These are phyloP conservation scores for Crambe crambe DNA, from an alignment of 37 sponge, comb jelly and placozoan species.

Conservation along the genomic window DNA sequence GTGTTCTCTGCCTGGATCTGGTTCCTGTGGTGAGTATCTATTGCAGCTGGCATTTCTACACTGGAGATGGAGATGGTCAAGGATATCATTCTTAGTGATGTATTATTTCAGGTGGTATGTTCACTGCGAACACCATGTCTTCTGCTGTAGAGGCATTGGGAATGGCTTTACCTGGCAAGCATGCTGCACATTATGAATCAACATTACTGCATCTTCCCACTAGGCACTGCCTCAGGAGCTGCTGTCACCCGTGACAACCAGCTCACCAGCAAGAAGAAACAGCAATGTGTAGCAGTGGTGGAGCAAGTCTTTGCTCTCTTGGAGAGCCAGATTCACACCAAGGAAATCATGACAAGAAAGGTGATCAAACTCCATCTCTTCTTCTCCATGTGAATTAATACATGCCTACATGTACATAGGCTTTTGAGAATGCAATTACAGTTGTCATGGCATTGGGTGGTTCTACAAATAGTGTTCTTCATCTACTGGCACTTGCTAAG, in stretches of 20 bases:
- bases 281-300: slow-evolving; percentile 51
- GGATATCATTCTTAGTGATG: too few species aligned
- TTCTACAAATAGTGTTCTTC: slow-evolving; percentile 76
- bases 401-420: too few species aligned
- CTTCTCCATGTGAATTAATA: too few species aligned
- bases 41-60: background rate
- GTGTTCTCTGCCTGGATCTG: slow-evolving; percentile 72
- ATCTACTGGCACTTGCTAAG: slow-evolving; percentile 71
- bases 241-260: slow-evolving; percentile 62
- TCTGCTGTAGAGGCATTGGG: slow-evolving; percentile 72
- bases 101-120: slow-evolving; percentile 83
- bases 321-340: slow-evolving; percentile 23
- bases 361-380: too few species aligned
- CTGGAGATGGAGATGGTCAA: too few species aligned
- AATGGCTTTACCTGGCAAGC: slow-evolving; percentile 66
- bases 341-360: slow-evolving; percentile 73
- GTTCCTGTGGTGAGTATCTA: slow-evolving; percentile 63
- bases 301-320: slow-evolving; percentile 50
- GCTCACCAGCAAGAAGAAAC: slow-evolving; percentile 55
- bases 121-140: slow-evolving; percentile 85
- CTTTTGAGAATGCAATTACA: slow-evolving; percentile 82
- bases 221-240: slow-evolving; percentile 71
- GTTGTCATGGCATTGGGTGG: slow-evolving; percentile 77
- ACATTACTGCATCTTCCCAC: background rate
- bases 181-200: background rate